Base-by-base conservation (phyloP, 2,888 invertebrate species). In the Drosophila ezoana region DNA sequence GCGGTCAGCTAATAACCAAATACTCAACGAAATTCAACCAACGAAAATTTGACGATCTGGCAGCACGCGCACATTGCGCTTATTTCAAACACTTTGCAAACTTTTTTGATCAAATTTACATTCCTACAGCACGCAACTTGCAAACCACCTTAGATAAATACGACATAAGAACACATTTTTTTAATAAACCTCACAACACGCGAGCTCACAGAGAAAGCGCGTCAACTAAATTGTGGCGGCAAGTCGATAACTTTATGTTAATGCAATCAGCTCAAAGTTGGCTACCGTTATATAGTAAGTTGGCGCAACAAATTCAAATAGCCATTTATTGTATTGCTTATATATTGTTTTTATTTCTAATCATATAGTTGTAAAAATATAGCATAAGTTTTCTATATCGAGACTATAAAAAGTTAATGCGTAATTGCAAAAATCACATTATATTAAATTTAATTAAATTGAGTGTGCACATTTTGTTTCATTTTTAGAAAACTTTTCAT, bases 401-500 rank as follows among this genome's bases (percentile, higher is more conserved):
- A 71, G 47, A 58, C 51, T 52, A 45, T 57, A 40, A 52, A 20
- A 56, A 61, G 18, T 53, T 66, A 66, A 28, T 72, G 54, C 73
- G 62, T 49, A 48, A 16, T 61, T 76, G 72, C 54, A 67, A 66
- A 54, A 66, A 74, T 74, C 74, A 74, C 73, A 77, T 67, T 48
- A 8, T 58, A 18, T 52, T 43, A 37, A 37, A 58, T 54, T 51
- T 62, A 56, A 44, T 53, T 59, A 68, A 60, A 47, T 63, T 76
- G 66, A 66, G 60, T 53, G 54, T 57, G 23, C 37, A 53, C 32
- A 18, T 41, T 11, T 40, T 49, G 16, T 48, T 49, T 45, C 3
- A 16, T 14, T 16, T 16, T 40, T n/a, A 10, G 28, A 28, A 18
- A 23, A 35, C 20, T 20, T 61, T 35, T 54, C 32, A 14, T 45